These are phyloP conservation scores for Mamestra configurata DNA, from an alignment of 1,140 invertebrate species.

Conservation along the genomic window DNA sequence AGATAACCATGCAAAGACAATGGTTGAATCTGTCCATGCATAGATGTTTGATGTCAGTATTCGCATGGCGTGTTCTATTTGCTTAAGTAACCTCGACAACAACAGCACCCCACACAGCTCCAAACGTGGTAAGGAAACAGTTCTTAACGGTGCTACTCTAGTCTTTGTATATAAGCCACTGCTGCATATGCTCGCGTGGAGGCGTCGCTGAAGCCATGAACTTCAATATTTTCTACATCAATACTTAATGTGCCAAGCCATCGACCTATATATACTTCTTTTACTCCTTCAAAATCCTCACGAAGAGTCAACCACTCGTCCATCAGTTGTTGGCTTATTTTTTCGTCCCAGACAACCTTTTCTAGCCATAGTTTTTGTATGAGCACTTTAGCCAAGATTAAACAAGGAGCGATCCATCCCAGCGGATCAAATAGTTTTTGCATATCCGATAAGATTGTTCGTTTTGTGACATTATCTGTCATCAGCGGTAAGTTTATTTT, in stretches of 20 bases:
- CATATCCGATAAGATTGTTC: constrained; percentile 51
- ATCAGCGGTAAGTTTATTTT: not conserved
- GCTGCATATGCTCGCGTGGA: not conserved
- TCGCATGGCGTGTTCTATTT: constrained; percentile 10
- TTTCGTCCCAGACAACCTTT: constrained; percentile 75
- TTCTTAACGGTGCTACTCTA: constrained; percentile 2
- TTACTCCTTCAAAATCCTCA: not conserved
- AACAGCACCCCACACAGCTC: constrained; percentile 9
- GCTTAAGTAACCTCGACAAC: constrained; percentile 9
- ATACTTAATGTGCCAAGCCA: constrained; percentile 25
- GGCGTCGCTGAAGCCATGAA: no score
- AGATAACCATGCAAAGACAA: constrained; percentile 78
- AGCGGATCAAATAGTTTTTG: constrained; percentile 52
- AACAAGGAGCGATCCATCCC: constrained; percentile 74
- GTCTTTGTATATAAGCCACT: constrained; percentile 4
- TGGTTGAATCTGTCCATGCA: no score
- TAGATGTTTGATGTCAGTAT: constrained; percentile 52
- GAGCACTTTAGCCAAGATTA: constrained; percentile 74
- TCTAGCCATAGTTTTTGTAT: no score
- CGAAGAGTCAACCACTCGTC: constrained; percentile 42
- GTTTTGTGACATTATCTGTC: constrained; percentile 20
- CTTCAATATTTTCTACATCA: not conserved
- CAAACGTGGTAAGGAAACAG: constrained; percentile 9
- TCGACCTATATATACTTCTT: constrained; percentile 42
- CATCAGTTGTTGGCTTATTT: constrained; percentile 47